Conservation (phyloP, 2,888 invertebrate species). For the Pseudococcus longispinus region DNA sequence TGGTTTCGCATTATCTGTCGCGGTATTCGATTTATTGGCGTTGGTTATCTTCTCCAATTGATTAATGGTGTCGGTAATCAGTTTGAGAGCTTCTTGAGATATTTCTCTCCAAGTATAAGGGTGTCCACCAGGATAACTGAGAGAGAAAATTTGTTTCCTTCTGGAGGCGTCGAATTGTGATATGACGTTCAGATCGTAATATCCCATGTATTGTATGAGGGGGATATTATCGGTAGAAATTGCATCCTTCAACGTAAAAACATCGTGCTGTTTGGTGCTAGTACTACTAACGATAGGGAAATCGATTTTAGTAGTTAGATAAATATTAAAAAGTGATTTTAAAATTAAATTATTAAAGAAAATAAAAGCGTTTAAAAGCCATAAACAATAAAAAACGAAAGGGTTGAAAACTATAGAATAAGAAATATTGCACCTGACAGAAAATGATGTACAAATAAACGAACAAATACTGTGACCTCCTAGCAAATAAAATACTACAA, state of each 20-base stretch:
- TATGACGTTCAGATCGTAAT: constrained; percentile 46
- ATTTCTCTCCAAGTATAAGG: constrained; percentile 57
- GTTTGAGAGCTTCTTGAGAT: constrained; percentile 49
- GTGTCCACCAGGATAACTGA: constrained; percentile 57
- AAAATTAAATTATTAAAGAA: constrained; percentile 50
- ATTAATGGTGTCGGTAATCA: constrained; percentile 41
- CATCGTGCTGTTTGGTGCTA: background rate
- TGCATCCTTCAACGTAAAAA: constrained; percentile 38
- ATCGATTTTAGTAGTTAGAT: constrained; percentile 21
- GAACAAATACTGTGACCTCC: constrained; percentile 30
- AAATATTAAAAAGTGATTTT: constrained; percentile 43
- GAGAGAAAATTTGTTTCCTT: constrained; percentile 57
- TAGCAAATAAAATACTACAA: constrained; percentile 44
- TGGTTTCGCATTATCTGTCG: background rate
- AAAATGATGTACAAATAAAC: constrained; percentile 48
- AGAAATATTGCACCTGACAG: constrained; percentile 41
- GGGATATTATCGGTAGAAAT: constrained; percentile 46
- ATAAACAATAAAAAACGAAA: constrained; percentile 44
- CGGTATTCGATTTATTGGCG: background rate
- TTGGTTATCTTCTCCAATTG: constrained; percentile 34
- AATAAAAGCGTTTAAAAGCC: constrained; percentile 49
- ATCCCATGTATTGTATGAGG: constrained; percentile 48
- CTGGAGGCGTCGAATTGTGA: constrained; percentile 51
- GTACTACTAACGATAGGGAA: background rate
- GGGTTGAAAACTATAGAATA: constrained; percentile 41